phyloP scores from a whole-genome alignment of 2,113 vertebrate genomes.

The Brienomyrus brachyistius region DNA sequence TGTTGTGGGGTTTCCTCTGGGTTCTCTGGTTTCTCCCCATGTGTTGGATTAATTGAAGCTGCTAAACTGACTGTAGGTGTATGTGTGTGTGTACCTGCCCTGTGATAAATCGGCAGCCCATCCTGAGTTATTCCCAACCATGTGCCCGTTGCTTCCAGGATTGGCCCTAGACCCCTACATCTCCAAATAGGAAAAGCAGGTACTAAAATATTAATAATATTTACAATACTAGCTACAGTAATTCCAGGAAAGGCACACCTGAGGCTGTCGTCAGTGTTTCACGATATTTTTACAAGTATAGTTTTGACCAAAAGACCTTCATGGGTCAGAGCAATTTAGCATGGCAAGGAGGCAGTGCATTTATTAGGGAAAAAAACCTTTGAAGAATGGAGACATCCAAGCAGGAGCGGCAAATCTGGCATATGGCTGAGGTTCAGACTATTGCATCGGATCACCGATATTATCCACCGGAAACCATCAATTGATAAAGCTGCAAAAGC shows the following conservation, averaged over 20 bases:
- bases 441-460: constrained; percentile 10
- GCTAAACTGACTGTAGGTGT: too few relatives aligned
- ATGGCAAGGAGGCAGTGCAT: background rate
- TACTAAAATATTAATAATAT: background rate
- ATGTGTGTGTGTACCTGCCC: background rate
- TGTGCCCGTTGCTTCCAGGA: background rate
- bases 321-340: background rate
- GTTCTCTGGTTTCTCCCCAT: background rate
- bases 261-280: background rate
- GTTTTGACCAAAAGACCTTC: background rate
- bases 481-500: constrained; percentile 5
- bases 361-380: background rate
- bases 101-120: background rate
- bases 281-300: background rate
- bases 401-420: background rate
- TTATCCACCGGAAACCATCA: constrained; percentile 1
- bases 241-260: background rate
- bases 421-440: background rate
- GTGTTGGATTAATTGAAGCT: too few relatives aligned
- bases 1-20: too few relatives aligned
- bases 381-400: constrained; percentile 8
- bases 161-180: background rate
- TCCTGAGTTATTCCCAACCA: background rate
- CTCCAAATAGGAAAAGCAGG: background rate
- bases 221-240: background rate